Percentiles rank a stretch among this genome's conserved stretches.
Evolutionary conservation across 2,888 invertebrate genomes (phyloP).

Genomic region (Rapana venosa): DNA sequence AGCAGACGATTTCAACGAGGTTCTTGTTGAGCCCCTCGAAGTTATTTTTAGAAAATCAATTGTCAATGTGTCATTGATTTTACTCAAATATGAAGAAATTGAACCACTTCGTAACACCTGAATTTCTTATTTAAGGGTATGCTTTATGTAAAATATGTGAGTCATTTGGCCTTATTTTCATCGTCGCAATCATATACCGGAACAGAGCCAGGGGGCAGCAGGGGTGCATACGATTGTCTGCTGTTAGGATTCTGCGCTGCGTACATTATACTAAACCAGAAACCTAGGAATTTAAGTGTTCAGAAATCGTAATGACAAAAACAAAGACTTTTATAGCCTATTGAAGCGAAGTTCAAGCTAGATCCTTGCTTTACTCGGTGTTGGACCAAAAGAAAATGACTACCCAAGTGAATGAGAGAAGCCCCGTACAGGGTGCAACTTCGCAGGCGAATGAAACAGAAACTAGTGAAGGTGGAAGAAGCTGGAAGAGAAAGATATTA

Average conservation of each 20-base stretch:
- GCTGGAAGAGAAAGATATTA: slow-evolving; percentile 36
- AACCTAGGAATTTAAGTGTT: no score
- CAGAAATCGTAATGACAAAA: no score
- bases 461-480: not conserved
- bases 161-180: not conserved
- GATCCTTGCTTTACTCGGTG: not conserved
- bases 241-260: not conserved
- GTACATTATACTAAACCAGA: no score
- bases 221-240: slow-evolving; percentile 21
- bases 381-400: slow-evolving; percentile 19
- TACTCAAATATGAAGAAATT: no score
- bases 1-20: not conserved
- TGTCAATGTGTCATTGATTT: no score
- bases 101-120: no score
- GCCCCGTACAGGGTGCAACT: not conserved
- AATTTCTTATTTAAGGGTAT: no score
- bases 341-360: no score
- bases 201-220: slow-evolving; percentile 30
- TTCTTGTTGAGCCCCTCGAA: not conserved
- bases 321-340: no score
- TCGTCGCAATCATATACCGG: not conserved
- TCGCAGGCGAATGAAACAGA: slow-evolving; percentile 19
- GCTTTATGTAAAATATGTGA: not conserved
- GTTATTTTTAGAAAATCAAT: no score
- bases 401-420: slow-evolving; percentile 27